phyloP scores from a whole-genome alignment of 1,140 invertebrate genomes.

The Ostrea denselamellosa region DNA sequence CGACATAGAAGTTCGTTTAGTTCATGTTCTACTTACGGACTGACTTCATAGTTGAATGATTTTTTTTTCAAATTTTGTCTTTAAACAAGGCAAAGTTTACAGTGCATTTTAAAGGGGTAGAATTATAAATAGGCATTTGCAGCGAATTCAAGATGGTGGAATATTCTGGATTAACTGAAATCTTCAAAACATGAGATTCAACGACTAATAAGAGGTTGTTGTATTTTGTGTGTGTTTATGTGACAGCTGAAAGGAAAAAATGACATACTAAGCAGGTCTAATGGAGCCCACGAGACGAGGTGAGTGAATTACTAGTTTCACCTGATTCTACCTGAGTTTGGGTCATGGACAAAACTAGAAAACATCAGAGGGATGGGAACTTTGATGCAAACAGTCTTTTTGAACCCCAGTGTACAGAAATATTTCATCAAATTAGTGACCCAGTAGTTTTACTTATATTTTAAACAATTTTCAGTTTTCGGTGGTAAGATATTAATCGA shows the following conservation, averaged over 20 bases:
- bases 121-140: not conserved
- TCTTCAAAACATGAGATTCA: not conserved
- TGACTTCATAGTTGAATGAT: slow-evolving; percentile 15
- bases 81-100: not conserved
- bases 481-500: not conserved
- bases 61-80: not conserved
- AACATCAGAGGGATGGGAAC: not conserved
- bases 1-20: not conserved
- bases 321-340: not conserved
- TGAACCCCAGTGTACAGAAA: not conserved
- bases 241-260: slow-evolving; percentile 9
- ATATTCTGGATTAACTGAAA: not conserved
- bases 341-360: slow-evolving; percentile 1
- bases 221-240: not conserved
- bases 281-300: not conserved
- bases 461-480: not conserved
- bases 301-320: not conserved
- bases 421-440: not conserved
- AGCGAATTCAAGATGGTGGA: slow-evolving; percentile 13
- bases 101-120: slow-evolving; percentile 24
- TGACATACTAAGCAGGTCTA: not conserved
- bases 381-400: not conserved
- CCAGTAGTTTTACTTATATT: not conserved
- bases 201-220: not conserved
- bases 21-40: not conserved